phyloP scores from a whole-genome alignment of 2,888 invertebrate genomes.

The Campoplex capitator region DNA sequence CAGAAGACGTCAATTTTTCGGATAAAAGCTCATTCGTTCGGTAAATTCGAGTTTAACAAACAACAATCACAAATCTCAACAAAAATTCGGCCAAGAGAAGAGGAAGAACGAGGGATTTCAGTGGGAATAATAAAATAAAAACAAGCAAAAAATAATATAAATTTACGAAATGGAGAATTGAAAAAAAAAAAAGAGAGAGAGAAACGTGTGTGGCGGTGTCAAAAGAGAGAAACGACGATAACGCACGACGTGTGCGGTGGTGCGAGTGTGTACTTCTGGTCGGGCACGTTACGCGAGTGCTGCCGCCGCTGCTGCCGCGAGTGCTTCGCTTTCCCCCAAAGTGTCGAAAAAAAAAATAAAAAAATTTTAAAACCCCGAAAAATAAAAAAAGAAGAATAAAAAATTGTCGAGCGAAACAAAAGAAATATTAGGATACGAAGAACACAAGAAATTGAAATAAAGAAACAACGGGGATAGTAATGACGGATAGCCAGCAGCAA shows the following conservation, averaged over 20 bases:
- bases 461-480: constrained; percentile 75
- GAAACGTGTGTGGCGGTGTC: constrained; percentile 62
- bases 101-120: constrained; percentile 8
- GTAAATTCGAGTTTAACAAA: not conserved
- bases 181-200: constrained; percentile 8
- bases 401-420: constrained; percentile 40
- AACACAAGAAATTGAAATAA: constrained; percentile 71
- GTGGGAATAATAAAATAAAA: not conserved
- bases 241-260: constrained; percentile 52
- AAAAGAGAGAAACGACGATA: constrained; percentile 60
- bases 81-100: constrained; percentile 11
- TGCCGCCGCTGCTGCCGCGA: constrained; percentile 58
- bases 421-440: constrained; percentile 65
- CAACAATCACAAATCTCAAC: constrained; percentile 19
- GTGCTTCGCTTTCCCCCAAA: constrained; percentile 51
- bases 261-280: constrained; percentile 55
- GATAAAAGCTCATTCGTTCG: constrained; percentile 24
- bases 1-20: constrained; percentile 40
- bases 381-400: constrained; percentile 67
- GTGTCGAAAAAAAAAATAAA: constrained; percentile 54
- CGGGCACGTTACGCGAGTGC: constrained; percentile 51
- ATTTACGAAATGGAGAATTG: constrained; percentile 19
- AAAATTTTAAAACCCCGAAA: constrained; percentile 73
- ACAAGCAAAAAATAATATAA: not conserved
- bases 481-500: constrained; percentile 88